These are phyloP conservation scores for Campoplex nolae DNA, from an alignment of 2,888 invertebrate genomes.

Conservation along the genomic window DNA sequence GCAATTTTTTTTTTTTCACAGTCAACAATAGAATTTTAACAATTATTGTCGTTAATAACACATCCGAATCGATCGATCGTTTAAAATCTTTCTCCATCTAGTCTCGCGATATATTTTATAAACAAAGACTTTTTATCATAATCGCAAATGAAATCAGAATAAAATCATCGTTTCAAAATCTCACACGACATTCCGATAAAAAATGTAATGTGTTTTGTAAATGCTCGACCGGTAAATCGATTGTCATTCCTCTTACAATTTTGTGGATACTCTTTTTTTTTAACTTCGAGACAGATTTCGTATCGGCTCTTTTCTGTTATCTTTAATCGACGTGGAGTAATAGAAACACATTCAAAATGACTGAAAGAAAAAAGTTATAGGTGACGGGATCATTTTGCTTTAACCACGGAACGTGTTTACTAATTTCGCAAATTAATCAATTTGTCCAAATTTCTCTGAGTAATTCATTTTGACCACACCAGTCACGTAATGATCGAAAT, in stretches of 20 bases:
- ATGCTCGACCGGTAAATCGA: not conserved
- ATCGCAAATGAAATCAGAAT: slow-evolving; percentile 59
- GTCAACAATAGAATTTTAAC: slow-evolving; percentile 13
- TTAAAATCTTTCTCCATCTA: slow-evolving; percentile 17
- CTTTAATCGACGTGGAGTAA: not conserved
- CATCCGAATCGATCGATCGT: not conserved
- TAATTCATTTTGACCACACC: not conserved
- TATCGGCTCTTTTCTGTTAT: not conserved
- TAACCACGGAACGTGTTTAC: not conserved
- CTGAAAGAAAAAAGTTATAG: not conserved
- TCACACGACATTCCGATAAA: slow-evolving; percentile 8
- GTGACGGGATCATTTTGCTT: not conserved
- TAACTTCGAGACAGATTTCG: not conserved
- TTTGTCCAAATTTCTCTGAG: not conserved
- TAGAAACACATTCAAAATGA: not conserved
- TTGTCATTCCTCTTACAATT: not conserved
- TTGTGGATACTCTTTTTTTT: not conserved
- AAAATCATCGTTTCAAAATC: not conserved
- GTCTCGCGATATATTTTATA: not conserved
- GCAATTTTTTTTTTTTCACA: slow-evolving; percentile 1
- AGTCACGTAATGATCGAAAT: not conserved
- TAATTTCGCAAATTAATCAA: not conserved
- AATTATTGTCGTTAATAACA: slow-evolving; percentile 47
- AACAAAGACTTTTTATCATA: slow-evolving; percentile 37
- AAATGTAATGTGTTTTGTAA: slow-evolving; percentile 23